phyloP scores from a whole-genome alignment of 2,888 invertebrate genomes.

The Oasisia sp. region DNA sequence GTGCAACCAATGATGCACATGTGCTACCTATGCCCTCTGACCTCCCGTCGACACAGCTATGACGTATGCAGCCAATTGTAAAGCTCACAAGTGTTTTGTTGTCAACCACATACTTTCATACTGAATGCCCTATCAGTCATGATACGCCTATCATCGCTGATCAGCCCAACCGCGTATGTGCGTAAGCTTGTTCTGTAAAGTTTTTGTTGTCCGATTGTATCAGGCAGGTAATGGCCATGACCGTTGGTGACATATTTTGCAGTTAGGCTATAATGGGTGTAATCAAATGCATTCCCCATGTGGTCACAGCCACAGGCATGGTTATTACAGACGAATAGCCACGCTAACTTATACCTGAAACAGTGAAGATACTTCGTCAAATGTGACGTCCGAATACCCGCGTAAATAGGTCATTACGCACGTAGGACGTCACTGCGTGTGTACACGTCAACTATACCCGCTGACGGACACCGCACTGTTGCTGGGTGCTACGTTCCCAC shows the following conservation, averaged over 20 bases:
- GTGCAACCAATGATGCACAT: background rate
- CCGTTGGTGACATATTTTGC: constrained; percentile 18
- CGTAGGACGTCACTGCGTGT: background rate
- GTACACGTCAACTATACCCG: background rate
- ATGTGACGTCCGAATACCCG: background rate
- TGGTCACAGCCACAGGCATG: background rate
- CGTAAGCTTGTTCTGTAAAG: constrained; percentile 17
- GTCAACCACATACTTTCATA: background rate
- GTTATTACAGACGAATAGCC: background rate
- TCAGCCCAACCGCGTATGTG: background rate
- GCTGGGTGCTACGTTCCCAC: constrained; percentile 20
- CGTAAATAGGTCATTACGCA: background rate
- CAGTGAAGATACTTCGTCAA: background rate
- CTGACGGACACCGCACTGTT: constrained; percentile 8
- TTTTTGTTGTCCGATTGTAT: background rate
- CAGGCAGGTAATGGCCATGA: background rate
- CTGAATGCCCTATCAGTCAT: constrained; percentile 17
- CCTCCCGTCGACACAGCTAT: background rate
- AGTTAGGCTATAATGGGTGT: background rate
- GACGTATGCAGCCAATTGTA: constrained; percentile 9
- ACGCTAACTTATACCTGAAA: background rate
- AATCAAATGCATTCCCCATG: background rate
- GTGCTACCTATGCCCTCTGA: background rate
- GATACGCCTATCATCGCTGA: background rate
- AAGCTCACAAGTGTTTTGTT: constrained; percentile 21